A percentile compares a stretch with the other conserved stretches of the same genome.
Conservation (phyloP, 2,113 vertebrate species). For the Atlantisia rogersi region DNA sequence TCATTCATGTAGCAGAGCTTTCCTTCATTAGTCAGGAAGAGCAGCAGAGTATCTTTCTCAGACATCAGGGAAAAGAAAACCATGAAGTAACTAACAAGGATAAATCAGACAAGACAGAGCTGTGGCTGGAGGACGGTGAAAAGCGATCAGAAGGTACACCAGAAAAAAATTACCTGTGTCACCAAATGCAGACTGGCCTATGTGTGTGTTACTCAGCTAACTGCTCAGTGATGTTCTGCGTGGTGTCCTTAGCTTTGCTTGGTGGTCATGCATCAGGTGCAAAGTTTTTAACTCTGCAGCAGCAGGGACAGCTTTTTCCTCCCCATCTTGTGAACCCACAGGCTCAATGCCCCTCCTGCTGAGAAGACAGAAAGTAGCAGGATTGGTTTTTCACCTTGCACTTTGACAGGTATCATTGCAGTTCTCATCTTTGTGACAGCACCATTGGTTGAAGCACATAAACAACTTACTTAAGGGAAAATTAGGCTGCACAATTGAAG, state of each 20-base stretch:
- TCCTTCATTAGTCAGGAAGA: not conserved
- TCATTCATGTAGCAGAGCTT: not conserved
- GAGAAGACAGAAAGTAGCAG: not conserved
- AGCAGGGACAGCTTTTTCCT: not conserved
- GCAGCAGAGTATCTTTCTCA: not conserved
- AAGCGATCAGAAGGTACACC: not conserved
- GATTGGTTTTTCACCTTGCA: not conserved
- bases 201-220: not conserved
- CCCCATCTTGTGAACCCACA: not conserved
- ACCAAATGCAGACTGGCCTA: not conserved
- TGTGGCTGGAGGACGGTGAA: not conserved
- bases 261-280: rapidly evolving
- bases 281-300: not conserved
- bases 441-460: not conserved
- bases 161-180: not conserved
- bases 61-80: not conserved
- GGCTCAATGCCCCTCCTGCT: not conserved
- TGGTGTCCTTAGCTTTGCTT: not conserved
- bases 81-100: not conserved
- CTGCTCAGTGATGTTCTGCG: not conserved
- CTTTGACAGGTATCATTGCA: not conserved
- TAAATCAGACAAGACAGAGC: not conserved
- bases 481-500: not conserved
- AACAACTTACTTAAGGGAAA: not conserved
- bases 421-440: not conserved